Evolutionary conservation across 2,888 invertebrate genomes (phyloP), one percentile per base, ranked within the genome.

Genomic region (Chrysolina oricalcia): DNA sequence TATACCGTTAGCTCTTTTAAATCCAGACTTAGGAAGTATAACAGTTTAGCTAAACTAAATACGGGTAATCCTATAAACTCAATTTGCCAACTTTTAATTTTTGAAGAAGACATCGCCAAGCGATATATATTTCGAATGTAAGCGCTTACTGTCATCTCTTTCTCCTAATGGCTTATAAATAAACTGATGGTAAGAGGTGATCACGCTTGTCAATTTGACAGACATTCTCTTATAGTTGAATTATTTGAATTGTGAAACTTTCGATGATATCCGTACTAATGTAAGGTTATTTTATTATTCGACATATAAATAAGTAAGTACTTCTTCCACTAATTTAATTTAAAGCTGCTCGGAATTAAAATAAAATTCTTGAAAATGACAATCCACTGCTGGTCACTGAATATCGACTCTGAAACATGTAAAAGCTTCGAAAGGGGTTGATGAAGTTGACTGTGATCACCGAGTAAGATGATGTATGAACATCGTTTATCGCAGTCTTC

Each of bases 91-190:
- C 40, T 68, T 72, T 70, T 67, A 62, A 48, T 70, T 75, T 75
- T 53, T 27, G 50, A 19, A 46, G 64, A 70, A 67, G 9, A 46
- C 50, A 72, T 72, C 63, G 71, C 68, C 48, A 69, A 59, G 63
- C 70, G 70, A 73, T 72, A 70, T 76, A 67, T 74, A 74, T 72
- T 69, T 69, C 63, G 70, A 74, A 75, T 74, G 73, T 75, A 75
- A 71, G 73, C 75, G 80, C 82, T 82, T 81, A 79, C 81, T 82
- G 86, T 87, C 87, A 87, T 88, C 87, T 88, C 87, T 88, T 88
- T 88, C 88, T 89, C 87, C 87, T 88, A 88, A 87, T 85, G 84
- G 85, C 83, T 84, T 82, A 35, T 6, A 76, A 76, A 53, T 74
- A 76, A 76, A 75, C 72, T 73, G 76, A 77, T 72, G 74, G 73